Evolutionary conservation across 2,797 vertebrate genomes (phyloP).

Genomic region (Masticophis lateralis): DNA sequence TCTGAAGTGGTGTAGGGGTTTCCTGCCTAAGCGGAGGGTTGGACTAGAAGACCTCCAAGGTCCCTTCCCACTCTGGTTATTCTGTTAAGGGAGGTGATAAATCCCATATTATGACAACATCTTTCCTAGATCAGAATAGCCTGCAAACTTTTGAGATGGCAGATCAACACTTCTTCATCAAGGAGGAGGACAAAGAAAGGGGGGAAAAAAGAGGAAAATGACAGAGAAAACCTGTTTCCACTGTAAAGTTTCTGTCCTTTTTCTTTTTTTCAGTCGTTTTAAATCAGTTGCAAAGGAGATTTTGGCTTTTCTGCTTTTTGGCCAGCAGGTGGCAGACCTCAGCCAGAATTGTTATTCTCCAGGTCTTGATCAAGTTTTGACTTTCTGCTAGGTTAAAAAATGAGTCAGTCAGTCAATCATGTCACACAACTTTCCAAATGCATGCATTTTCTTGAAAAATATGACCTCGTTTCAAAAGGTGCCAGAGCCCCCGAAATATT

Average conservation of each 20-base stretch:
- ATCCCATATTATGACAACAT: not conserved
- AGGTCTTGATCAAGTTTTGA: not conserved
- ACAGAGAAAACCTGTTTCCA: not conserved
- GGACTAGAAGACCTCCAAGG: not conserved
- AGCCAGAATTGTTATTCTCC: not conserved
- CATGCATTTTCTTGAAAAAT: not conserved
- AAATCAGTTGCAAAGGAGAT: not conserved
- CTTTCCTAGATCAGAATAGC: not conserved
- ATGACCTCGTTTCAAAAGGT: not conserved
- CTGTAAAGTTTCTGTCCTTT: not conserved
- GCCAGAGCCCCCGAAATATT: not conserved
- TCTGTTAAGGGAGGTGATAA: not conserved
- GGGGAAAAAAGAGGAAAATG: not conserved
- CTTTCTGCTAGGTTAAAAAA: not conserved
- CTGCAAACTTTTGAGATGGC: not conserved
- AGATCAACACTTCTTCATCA: not conserved
- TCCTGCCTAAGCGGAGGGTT: no score
- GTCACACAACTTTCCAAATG: not conserved
- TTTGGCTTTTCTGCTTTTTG: accelerated
- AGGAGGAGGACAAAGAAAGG: not conserved
- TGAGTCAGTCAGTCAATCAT: not conserved
- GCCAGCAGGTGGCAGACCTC: accelerated
- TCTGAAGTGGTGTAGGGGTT: no score
- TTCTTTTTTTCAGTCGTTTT: not conserved
- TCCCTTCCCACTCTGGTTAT: not conserved